Evolutionary conservation across 2,113 vertebrate genomes (phyloP), one percentile per base, ranked within the genome.

Genomic region (Rostratula benghalensis): DNA sequence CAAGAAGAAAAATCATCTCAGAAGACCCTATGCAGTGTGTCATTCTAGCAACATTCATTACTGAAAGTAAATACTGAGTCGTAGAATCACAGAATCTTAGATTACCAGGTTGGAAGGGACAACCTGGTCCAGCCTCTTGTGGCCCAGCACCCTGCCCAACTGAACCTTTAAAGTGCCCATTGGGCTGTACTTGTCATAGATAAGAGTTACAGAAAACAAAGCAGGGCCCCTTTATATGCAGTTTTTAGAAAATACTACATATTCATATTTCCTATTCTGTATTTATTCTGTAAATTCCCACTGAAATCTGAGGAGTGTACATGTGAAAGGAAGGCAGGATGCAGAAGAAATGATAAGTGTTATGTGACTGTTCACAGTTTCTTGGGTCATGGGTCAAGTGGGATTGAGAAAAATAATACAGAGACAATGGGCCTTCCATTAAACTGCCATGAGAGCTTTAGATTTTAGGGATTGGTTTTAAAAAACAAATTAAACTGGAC

Each of bases 181-280:
- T 69, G 28, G 25, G 48, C 50, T 28, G 27, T 83, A 54, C 43
- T 89, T 41, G 27, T 83, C 43, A 69, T 24, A 77, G n/a, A 5
- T 35, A 76, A 57, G 70, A 68, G 18, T 76, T 89, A 24, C 23
- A 90, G 63, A 94, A 95, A 95, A 85, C 45, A 84, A 95, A 83
- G 46, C 75, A 61, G 41, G 31, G 46, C 5, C 20, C 45, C 35
- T 65, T 85, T 76, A 28, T 25, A 9, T 56, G 41, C 45, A 64
- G 27, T 41, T 43, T 82, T 65, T 68, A 69, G 35, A 68, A 63
- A 76, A 51, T 45, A 60, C 14, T 31, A 43, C 37, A 28, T 56
- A 56, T 35, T 76, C 5, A 0, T 53, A 63, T 87, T 84, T 91
- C 57, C 33, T 73, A 45, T 64, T 87, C 60, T 63, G 3, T 68